Evolutionary conservation across 2,113 vertebrate genomes (phyloP).

Genomic region (Leucopsar rothschildi): DNA sequence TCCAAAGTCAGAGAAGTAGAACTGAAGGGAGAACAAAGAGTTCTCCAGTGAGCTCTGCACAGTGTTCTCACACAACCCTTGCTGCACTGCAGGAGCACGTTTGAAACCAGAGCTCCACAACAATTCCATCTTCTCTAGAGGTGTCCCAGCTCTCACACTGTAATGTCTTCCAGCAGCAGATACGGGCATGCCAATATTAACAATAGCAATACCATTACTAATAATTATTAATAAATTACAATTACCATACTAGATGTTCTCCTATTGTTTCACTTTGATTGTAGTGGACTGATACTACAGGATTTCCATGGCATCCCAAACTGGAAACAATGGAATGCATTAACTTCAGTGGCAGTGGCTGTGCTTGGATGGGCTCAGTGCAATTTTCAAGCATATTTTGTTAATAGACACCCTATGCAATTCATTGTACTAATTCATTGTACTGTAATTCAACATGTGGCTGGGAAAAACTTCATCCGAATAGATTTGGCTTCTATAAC

Average conservation of each 20-base stretch:
- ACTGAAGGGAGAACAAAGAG: neutral
- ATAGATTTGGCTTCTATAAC: neutral
- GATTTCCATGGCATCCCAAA: neutral
- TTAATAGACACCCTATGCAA: neutral
- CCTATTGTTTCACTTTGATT: neutral
- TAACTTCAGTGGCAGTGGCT: neutral
- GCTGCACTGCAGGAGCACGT: neutral
- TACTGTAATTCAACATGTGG: neutral
- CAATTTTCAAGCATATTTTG: neutral
- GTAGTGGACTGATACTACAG: neutral
- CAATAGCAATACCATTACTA: neutral
- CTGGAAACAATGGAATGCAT: neutral
- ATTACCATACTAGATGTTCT: too few relatives aligned
- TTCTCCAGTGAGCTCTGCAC: neutral
- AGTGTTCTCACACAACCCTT: neutral
- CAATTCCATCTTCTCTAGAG: neutral
- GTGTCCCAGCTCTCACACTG: neutral
- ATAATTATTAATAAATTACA: neutral
- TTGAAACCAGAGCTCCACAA: neutral
- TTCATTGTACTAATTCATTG: neutral
- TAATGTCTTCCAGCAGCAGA: neutral
- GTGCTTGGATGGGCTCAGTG: neutral
- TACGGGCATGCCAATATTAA: neutral
- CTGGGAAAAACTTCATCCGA: neutral
- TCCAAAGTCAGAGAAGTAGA: constrained; percentile 31